Evolutionary conservation across 1,140 invertebrate species (phyloP).

Genomic region (Cotesia typhae): DNA sequence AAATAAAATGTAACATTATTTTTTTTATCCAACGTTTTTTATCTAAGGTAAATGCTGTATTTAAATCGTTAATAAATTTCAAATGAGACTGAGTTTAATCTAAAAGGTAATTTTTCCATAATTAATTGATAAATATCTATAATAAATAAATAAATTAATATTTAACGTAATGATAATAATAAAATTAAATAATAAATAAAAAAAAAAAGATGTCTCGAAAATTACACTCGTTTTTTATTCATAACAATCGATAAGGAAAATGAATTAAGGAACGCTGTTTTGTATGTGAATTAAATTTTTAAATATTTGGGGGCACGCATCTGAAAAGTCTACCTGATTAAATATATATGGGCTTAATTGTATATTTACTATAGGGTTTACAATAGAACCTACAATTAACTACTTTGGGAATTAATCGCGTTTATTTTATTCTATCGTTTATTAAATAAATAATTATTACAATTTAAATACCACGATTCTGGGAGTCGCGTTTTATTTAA

Average conservation of each 20-base stretch:
- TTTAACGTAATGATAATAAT: no score
- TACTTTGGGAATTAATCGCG: constrained; percentile 40
- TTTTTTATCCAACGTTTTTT: not conserved
- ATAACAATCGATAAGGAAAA: not conserved
- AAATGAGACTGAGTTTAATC: constrained; percentile 4
- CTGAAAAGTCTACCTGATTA: constrained; percentile 67
- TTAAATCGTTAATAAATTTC: constrained; percentile 5
- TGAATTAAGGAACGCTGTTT: constrained; percentile 9
- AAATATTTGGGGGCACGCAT: constrained; percentile 51
- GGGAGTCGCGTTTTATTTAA: not conserved
- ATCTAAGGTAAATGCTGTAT: constrained; percentile 5
- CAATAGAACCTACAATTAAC: constrained; percentile 61
- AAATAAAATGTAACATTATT: not conserved
- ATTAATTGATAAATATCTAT: constrained; percentile 10
- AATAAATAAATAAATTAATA: no score
- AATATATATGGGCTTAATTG: constrained; percentile 66
- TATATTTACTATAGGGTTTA: constrained; percentile 66
- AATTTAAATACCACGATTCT: constrained; percentile 14
- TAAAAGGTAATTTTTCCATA: no score
- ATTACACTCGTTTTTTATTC: not conserved
- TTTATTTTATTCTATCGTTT: constrained; percentile 29
- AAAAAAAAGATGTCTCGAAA: not conserved
- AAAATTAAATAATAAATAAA: no score
- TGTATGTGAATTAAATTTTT: not conserved
- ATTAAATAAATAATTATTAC: constrained; percentile 5